phyloP scores from a whole-genome alignment of 2,113 vertebrate species.

The Macquaria ambigua region DNA sequence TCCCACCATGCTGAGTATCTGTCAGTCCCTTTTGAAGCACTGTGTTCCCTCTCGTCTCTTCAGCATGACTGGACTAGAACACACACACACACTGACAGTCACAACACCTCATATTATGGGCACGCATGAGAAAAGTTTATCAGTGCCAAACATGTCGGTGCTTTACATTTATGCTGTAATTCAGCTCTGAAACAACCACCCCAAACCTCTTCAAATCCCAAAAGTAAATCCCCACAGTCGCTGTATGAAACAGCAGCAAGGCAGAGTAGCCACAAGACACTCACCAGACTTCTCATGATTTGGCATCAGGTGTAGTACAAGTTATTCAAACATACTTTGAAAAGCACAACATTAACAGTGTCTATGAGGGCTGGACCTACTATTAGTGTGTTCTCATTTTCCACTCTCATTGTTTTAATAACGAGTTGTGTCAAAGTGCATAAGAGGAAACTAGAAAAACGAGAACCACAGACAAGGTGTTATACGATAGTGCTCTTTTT shows the following conservation, averaged over 20 bases:
- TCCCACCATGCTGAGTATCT: slow-evolving; percentile 19
- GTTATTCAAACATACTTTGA: slow-evolving; percentile 23
- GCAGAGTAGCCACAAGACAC: slow-evolving; percentile 1
- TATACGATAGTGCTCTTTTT: slow-evolving; percentile 9
- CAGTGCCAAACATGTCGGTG: slow-evolving; percentile 68
- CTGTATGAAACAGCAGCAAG: slow-evolving; percentile 14
- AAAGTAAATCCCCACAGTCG: background rate
- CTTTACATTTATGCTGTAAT: slow-evolving; percentile 62
- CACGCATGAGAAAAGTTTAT: slow-evolving; percentile 42
- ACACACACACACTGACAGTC: slow-evolving; percentile 14
- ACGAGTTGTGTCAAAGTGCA: slow-evolving; percentile 13
- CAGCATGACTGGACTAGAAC: slow-evolving; percentile 15
- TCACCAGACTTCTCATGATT: background rate
- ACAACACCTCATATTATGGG: slow-evolving; percentile 17
- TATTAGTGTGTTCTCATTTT: slow-evolving; percentile 35
- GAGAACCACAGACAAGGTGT: background rate
- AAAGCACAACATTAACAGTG: slow-evolving; percentile 76
- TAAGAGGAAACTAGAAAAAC: background rate
- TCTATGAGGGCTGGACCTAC: slow-evolving; percentile 53
- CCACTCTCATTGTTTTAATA: slow-evolving; percentile 4
- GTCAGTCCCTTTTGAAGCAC: slow-evolving; percentile 26
- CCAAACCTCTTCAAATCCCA: background rate
- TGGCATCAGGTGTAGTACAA: background rate
- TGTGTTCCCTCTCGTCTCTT: slow-evolving; percentile 26
- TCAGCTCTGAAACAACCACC: slow-evolving; percentile 43